Percentiles rank a stretch among this genome's conserved stretches.
Evolutionary conservation across 2,797 vertebrate species (phyloP).

Genomic region (Lophura swinhoii): DNA sequence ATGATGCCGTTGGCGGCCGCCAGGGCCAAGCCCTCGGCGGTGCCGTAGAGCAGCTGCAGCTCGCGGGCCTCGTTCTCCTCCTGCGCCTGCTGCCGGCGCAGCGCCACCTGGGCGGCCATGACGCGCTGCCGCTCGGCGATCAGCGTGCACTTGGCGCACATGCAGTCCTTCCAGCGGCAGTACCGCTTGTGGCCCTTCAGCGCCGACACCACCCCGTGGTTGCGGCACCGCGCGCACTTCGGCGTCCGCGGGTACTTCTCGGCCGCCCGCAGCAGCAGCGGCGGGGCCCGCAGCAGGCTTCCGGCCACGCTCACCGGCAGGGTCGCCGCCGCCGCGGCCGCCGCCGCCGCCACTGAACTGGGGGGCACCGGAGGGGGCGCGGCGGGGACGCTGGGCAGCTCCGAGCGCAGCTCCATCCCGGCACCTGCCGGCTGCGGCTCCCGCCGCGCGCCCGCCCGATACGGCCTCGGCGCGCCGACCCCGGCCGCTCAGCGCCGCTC

Average conservation of each 20-base stretch:
- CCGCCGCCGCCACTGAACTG: slow-evolving; percentile 79
- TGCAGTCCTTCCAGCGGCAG: slow-evolving; percentile 98
- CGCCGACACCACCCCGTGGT: slow-evolving; percentile 96
- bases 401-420: slow-evolving; percentile 91
- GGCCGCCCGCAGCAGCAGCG: slow-evolving; percentile 88
- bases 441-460: not conserved
- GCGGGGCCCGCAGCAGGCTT: slow-evolving; percentile 89
- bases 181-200: slow-evolving; percentile 98
- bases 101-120: slow-evolving; percentile 97
- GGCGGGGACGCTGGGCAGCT: slow-evolving; percentile 84
- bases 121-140: slow-evolving; percentile 97
- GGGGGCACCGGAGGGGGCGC: slow-evolving; percentile 80
- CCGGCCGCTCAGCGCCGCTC: not conserved
- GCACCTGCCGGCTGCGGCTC: not conserved
- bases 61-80: slow-evolving; percentile 97
- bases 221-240: slow-evolving; percentile 96
- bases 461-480: not conserved
- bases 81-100: slow-evolving; percentile 95
- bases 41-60: slow-evolving; percentile 95
- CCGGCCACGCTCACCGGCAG: slow-evolving; percentile 93
- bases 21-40: slow-evolving; percentile 94
- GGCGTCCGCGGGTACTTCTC: slow-evolving; percentile 98
- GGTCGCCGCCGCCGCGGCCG: slow-evolving; percentile 79
- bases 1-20: slow-evolving; percentile 98
- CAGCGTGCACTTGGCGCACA: slow-evolving; percentile 97